Percentiles rank a stretch among this genome's conserved stretches.
These are phyloP conservation scores for Leguminivora glycinivorella DNA, from an alignment of 1,140 invertebrate genomes.

Conservation along the genomic window DNA sequence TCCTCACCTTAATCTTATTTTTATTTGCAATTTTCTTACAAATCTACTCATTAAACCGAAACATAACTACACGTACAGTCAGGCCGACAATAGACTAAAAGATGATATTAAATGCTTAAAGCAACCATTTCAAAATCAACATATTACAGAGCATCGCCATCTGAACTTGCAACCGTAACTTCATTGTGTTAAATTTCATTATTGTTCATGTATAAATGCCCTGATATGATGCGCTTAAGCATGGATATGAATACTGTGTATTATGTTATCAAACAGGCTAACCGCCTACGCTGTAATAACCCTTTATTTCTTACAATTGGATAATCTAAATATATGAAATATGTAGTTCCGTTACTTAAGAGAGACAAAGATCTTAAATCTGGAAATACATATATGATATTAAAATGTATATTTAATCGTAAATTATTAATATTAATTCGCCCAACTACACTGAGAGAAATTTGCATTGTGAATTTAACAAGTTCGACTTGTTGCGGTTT, in stretches of 20 bases:
- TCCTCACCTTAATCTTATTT: too few relatives aligned
- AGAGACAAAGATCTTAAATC: too few relatives aligned
- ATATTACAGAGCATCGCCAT: background rate
- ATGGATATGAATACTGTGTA: background rate
- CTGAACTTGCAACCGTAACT: background rate
- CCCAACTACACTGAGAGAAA: too few relatives aligned
- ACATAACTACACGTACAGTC: too few relatives aligned
- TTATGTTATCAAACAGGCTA: background rate
- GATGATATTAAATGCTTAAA: background rate
- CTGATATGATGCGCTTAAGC: background rate
- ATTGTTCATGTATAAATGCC: background rate
- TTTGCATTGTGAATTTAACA: too few relatives aligned
- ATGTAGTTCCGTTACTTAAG: background rate
- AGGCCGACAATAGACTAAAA: too few relatives aligned
- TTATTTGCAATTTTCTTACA: too few relatives aligned
- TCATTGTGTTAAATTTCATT: background rate
- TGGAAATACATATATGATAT: too few relatives aligned
- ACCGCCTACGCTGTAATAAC: background rate
- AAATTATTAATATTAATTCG: too few relatives aligned
- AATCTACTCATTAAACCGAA: too few relatives aligned
- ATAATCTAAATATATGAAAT: background rate
- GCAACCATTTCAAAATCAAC: background rate
- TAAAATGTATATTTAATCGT: too few relatives aligned
- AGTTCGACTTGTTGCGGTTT: too few relatives aligned
- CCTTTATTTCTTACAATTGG: conserved; percentile 2